A percentile compares a stretch with the other conserved stretches of the same genome.
phyloP scores from a whole-genome alignment of 2,113 vertebrate genomes.

The Tretioscincus oriximinensis region DNA sequence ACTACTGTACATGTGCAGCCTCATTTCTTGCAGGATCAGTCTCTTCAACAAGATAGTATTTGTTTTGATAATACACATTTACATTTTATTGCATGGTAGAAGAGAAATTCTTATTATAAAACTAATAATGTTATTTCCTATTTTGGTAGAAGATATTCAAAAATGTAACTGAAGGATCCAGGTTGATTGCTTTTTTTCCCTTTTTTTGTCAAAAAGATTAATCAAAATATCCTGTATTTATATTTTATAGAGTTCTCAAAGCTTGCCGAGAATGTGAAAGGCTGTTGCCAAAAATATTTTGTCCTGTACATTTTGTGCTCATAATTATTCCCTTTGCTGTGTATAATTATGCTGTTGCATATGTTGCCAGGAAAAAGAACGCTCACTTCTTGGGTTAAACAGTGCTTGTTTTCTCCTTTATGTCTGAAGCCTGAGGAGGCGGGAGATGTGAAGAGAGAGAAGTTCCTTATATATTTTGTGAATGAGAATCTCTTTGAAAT shows the following conservation, averaged over 20 bases:
- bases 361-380: constrained; percentile 26
- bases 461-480: not conserved
- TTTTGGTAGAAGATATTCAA: constrained; percentile 22
- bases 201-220: constrained; percentile 2
- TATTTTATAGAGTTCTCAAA: constrained; percentile 14
- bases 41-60: not conserved
- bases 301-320: constrained; percentile 33
- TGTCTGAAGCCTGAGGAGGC: not conserved
- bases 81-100: not conserved
- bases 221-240: not conserved
- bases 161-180: not conserved
- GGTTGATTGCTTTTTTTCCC: not conserved
- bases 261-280: constrained; percentile 29
- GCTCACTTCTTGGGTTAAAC: constrained; percentile 35
- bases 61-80: not conserved
- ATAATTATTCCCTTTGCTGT: constrained; percentile 16
- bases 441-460: not conserved
- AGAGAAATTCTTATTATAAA: not conserved
- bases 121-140: not conserved
- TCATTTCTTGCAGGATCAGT: not conserved
- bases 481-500: not conserved
- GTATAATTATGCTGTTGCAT: constrained; percentile 39
- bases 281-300: constrained; percentile 26
- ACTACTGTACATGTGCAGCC: not conserved
- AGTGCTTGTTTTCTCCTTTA: constrained; percentile 32